Evolutionary conservation across 2,888 invertebrate genomes (phyloP).

Genomic region (Eurois occulta): DNA sequence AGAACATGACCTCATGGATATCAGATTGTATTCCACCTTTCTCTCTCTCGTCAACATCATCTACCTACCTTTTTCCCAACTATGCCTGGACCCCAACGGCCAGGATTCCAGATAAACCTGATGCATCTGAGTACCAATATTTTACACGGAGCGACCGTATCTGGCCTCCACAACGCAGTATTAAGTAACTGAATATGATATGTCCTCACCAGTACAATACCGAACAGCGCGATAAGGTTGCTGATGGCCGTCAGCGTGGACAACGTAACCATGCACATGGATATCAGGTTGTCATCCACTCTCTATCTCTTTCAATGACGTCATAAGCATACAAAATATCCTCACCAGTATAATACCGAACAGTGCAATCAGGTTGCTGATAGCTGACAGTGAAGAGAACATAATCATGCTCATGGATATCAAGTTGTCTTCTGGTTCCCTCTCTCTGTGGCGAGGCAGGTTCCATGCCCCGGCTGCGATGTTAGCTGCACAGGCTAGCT

Average conservation of each 20-base stretch:
- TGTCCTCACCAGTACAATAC: constrained; percentile 77
- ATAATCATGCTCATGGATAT: constrained; percentile 87
- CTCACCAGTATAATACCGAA: constrained; percentile 81
- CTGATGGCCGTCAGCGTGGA: constrained; percentile 82
- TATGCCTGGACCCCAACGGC: neutral
- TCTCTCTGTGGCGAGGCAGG: constrained; percentile 75
- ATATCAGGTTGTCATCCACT: neutral
- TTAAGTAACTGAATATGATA: neutral
- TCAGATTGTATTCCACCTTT: neutral
- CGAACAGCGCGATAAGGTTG: constrained; percentile 79
- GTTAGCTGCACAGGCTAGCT: constrained; percentile 81
- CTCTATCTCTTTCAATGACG: neutral
- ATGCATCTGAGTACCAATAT: neutral
- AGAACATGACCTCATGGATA: neutral
- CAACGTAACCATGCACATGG: constrained; percentile 49
- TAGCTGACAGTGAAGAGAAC: constrained; percentile 84
- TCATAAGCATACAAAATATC: neutral
- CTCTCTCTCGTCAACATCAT: neutral
- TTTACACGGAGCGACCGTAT: neutral
- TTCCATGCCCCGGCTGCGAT: constrained; percentile 82
- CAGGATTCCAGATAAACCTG: neutral
- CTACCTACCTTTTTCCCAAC: neutral
- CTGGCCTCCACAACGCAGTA: too few species aligned
- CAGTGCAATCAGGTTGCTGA: constrained; percentile 81
- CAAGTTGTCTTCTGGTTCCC: constrained; percentile 85